These are phyloP conservation scores for Portevinia maculata DNA, from an alignment of 2,888 invertebrate species.

Conservation along the genomic window DNA sequence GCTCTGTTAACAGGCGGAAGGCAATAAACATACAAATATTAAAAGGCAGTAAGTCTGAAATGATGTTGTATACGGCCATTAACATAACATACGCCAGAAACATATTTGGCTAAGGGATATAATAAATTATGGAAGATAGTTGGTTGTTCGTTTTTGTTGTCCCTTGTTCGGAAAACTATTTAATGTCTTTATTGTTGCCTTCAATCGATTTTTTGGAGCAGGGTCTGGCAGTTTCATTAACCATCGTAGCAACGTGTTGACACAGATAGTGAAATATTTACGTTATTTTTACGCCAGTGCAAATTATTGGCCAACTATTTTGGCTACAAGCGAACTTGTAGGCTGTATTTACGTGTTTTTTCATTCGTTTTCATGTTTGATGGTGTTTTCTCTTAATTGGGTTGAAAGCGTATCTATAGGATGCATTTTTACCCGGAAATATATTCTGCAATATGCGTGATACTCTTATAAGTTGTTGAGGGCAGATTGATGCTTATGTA, in stretches of 20 bases:
- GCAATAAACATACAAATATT: conserved; percentile 47
- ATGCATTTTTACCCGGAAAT: too few relatives aligned
- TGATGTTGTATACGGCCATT: conserved; percentile 37
- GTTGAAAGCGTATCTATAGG: too few relatives aligned
- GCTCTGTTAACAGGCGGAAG: conserved; percentile 13
- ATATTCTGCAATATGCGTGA: too few relatives aligned
- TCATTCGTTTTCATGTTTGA: not conserved
- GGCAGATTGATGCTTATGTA: too few relatives aligned
- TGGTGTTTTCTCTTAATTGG: not conserved
- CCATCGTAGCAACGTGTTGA: conserved; percentile 27
- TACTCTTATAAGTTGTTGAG: too few relatives aligned
- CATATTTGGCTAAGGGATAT: conserved; percentile 31
- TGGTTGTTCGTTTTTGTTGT: not conserved
- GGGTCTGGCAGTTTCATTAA: conserved; percentile 19
- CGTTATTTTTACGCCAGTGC: conserved; percentile 24
- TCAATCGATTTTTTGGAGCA: conserved; percentile 10
- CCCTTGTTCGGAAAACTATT: conserved; percentile 4
- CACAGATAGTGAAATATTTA: conserved; percentile 26
- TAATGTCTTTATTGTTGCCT: conserved; percentile 2
- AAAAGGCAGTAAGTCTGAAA: conserved; percentile 29
- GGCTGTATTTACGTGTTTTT: not conserved
- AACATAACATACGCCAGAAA: conserved; percentile 37
- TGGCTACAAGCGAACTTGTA: conserved; percentile 13
- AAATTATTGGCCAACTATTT: conserved; percentile 50
- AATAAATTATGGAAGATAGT: conserved; percentile 19